Evolutionary conservation across 1,140 invertebrate genomes (phyloP), one percentile per base, ranked within the genome.

Genomic region (Mercenaria mercenaria): DNA sequence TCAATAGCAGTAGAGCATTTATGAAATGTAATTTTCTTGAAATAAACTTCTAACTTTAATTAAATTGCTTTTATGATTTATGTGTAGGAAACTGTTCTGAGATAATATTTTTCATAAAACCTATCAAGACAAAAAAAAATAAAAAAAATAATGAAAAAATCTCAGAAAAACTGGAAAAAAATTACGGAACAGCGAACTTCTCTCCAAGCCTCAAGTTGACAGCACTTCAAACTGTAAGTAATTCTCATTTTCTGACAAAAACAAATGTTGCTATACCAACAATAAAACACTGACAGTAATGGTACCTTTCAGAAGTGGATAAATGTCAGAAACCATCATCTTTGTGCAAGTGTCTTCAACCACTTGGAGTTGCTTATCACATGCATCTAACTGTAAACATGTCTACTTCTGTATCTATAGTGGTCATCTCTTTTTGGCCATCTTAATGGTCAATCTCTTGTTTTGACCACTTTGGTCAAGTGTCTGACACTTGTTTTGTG

Each of bases 341-440:
- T 67, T 8, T 4, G 2, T 56, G 20, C 76, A 79, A 79, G 76
- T 76, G 72, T 76, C n/a, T 76, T 11, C 10, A 52, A 50, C 76
- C 47, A 79, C 76, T 79, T 79, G 47, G 34, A 39, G 20, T 32
- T 34, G 3, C 29, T 56, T 79, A 79, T 79, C 72, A 43, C 11
- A 29, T 20, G 6, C 50, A 79, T 79, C 76, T 79, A 34, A 79
- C 76, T 56, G 76, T 79, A 79, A 79, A 79, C 76, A 79, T 79
- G 76, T 56, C 76, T 79, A 79, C 43, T 37, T 6, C 76, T 52
- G 11, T 79, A 79, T 72, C 67, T 72, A 2, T 20, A 39, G 15
- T 72, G 34, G n/a, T 26, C 67, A 72, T 72, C 67, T 72, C 67
- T 72, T n/a, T n/a, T 15, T 41, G 37, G 15, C 37, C 67, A 76